Conservation (phyloP, 2,888 invertebrate genomes). For the Chymomyza fuscimana region DNA sequence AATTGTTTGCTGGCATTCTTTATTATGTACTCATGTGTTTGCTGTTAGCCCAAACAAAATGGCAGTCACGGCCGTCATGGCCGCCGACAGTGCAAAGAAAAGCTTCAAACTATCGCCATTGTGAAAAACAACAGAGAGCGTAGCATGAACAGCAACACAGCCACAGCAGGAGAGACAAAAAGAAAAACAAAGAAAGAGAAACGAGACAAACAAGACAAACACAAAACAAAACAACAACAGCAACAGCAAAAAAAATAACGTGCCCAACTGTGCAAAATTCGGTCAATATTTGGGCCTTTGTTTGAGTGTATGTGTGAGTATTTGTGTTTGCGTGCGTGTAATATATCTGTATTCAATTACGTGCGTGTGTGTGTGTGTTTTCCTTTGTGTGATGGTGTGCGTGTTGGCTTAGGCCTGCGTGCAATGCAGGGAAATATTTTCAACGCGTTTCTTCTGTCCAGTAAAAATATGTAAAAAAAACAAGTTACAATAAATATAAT, state of each 20-base stretch:
- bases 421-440: neutral
- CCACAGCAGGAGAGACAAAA: constrained; percentile 29
- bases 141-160: neutral
- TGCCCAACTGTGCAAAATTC: constrained; percentile 58
- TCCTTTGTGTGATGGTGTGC: constrained; percentile 7
- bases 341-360: neutral
- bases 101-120: constrained; percentile 43
- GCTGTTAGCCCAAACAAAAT: constrained; percentile 32
- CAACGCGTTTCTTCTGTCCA: neutral
- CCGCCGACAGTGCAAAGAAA: neutral
- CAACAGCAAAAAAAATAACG: neutral
- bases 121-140: constrained; percentile 23
- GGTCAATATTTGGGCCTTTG: constrained; percentile 64
- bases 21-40: constrained; percentile 35
- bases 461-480: constrained; percentile 17
- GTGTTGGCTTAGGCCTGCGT: neutral
- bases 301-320: neutral
- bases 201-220: constrained; percentile 32
- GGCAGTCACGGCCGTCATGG: constrained; percentile 14
- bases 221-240: constrained; percentile 26
- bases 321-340: constrained; percentile 9
- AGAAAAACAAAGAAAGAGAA: constrained; percentile 26
- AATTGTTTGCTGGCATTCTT: neutral
- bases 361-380: constrained; percentile 16
- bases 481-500: neutral